These are phyloP conservation scores for Caloenas nicobarica DNA, from an alignment of 2,113 vertebrate genomes.

Conservation along the genomic window DNA sequence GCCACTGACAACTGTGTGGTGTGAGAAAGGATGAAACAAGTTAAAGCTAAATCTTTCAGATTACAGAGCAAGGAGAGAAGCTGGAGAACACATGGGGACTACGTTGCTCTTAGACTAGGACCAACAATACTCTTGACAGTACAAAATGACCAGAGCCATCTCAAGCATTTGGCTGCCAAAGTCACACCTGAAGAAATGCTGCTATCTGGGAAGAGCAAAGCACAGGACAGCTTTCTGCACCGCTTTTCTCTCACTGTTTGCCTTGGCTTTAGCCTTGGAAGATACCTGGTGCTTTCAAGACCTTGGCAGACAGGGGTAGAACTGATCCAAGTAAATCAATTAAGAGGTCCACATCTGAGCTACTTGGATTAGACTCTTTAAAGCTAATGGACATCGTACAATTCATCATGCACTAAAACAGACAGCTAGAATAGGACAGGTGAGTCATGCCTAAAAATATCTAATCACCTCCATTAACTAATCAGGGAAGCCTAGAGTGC, in stretches of 20 bases:
- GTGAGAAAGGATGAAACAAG: not conserved
- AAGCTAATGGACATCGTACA: not conserved
- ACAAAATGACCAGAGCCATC: not conserved
- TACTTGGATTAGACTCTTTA: not conserved
- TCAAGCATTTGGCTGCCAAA: not conserved
- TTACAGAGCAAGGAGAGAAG: not conserved
- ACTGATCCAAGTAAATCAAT: not conserved
- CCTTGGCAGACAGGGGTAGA: not conserved
- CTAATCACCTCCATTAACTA: not conserved
- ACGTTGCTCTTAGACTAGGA: not conserved
- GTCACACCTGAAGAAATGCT: not conserved
- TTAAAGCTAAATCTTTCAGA: not conserved
- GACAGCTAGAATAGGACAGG: not conserved
- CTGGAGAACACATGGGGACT: not conserved
- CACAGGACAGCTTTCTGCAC: not conserved
- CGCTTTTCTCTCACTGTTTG: not conserved
- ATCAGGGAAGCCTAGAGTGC: not conserved
- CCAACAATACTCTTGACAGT: not conserved
- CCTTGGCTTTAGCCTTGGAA: not conserved
- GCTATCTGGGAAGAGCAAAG: not conserved
- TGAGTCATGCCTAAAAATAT: constrained; percentile 12
- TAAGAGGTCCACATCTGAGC: not conserved
- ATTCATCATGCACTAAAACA: constrained; percentile 5
- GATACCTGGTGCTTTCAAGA: not conserved
- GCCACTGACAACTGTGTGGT: not conserved